Percentiles rank a stretch among this genome's conserved stretches.
Evolutionary conservation across 2,888 invertebrate species (phyloP).

Genomic region (Parnassius smintheus): DNA sequence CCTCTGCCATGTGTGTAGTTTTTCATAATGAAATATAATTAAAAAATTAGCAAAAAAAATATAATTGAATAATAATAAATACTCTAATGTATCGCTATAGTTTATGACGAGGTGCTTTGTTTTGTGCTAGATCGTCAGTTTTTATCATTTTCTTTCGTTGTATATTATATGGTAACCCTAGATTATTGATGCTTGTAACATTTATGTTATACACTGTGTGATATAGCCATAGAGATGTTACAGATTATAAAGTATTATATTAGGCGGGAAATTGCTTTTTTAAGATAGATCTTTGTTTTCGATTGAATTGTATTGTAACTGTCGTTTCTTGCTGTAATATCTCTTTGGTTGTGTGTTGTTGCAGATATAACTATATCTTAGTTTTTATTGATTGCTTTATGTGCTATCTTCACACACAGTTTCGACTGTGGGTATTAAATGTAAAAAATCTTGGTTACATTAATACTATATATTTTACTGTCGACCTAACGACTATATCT

Average conservation of each 20-base stretch:
- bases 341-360: conserved; percentile 8
- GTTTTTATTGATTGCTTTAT: conserved; percentile 20
- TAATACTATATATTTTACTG: neutral
- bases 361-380: conserved; percentile 7
- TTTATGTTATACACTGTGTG: conserved; percentile 35
- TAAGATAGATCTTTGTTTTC: neutral
- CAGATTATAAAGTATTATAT: conserved; percentile 15
- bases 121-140: conserved; percentile 47
- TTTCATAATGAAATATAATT: conserved; percentile 63
- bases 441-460: conserved; percentile 12
- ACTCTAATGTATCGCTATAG: conserved; percentile 42
- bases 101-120: conserved; percentile 52
- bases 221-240: conserved; percentile 28
- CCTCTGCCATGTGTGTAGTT: conserved; percentile 67
- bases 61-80: conserved; percentile 44
- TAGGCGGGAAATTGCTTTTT: conserved; percentile 1
- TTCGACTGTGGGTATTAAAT: conserved; percentile 5
- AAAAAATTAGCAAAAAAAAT: conserved; percentile 62
- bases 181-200: conserved; percentile 51
- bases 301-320: neutral
- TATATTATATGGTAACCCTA: conserved; percentile 58
- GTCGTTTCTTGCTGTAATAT: neutral
- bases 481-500: conserved; percentile 2
- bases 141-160: conserved; percentile 44
- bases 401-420: neutral